A percentile compares a stretch with the other conserved stretches of the same genome.
Evolutionary conservation across 1,140 invertebrate genomes (phyloP).

Genomic region (Charaxes varanes): DNA sequence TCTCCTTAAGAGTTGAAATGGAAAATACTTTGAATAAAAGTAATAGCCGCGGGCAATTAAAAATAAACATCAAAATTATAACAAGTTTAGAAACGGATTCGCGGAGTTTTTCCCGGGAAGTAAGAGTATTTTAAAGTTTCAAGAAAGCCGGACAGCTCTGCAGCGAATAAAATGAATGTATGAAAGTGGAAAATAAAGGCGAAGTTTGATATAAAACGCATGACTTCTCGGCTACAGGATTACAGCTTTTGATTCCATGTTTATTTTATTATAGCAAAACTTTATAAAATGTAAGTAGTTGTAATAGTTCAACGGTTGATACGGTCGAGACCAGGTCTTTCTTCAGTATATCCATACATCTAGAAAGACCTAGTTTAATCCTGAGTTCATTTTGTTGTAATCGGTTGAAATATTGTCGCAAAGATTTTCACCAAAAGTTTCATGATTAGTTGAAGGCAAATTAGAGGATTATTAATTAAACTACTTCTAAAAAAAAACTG

Average conservation of each 20-base stretch:
- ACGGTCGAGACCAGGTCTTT: too few relatives aligned
- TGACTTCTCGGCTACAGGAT: conserved; percentile 22
- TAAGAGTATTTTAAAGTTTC: conserved; percentile 24
- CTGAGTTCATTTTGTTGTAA: too few relatives aligned
- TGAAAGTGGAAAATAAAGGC: conserved; percentile 21
- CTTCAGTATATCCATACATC: too few relatives aligned
- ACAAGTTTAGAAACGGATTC: conserved; percentile 23
- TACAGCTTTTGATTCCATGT: conserved; percentile 23
- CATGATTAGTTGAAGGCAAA: too few relatives aligned
- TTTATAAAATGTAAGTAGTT: conserved; percentile 1
- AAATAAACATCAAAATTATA: conserved; percentile 12
- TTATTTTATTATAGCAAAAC: conserved; percentile 15
- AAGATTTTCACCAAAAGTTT: too few relatives aligned
- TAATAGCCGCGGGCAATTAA: conserved; percentile 14
- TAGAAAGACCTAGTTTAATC: too few relatives aligned
- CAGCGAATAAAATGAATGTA: conserved; percentile 24
- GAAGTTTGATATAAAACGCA: conserved; percentile 23
- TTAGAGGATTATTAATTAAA: too few relatives aligned
- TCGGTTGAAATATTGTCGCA: too few relatives aligned
- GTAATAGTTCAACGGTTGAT: too few relatives aligned
- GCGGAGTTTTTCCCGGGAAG: conserved; percentile 20
- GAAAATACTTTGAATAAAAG: too few relatives aligned
- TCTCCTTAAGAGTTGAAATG: too few relatives aligned
- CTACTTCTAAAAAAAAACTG: too few relatives aligned
- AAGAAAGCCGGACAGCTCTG: conserved; percentile 24